Evolutionary conservation across 2,113 vertebrate species (phyloP), one percentile per base, ranked within the genome.

Genomic region (Ia io): DNA sequence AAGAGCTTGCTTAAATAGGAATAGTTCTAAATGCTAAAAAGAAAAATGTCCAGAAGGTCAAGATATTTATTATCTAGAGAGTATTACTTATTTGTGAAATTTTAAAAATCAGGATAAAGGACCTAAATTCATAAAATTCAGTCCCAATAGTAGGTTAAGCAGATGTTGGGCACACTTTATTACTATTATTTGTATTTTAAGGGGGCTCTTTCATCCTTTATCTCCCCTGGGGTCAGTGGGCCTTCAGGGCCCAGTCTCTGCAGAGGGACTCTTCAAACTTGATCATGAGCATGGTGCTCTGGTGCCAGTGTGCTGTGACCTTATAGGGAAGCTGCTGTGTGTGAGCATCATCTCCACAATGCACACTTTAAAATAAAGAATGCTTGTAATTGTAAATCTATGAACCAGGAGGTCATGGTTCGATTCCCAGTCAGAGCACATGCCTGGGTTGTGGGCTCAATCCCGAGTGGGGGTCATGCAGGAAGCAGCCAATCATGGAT

Each of bases 271-370:
- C 99, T 3, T 99, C 99, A 9, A 99, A 99, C 97, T 99, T 99
- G 89, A 99, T 99, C 99, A 99, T 99, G 30, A 99, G 99, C 0
- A 99, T 99, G 96, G 99, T 99, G 90, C 99, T 99, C 97, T 99
- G 99, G 98, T 99, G 99, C 99, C 99, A 99, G 97, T 99, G 99
- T 0, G 99, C 99, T 0, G 99, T 99, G 83, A 99, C 99, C 95
- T 99, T 99, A 99, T 99, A 0, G 99, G 99, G 97, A 99, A 99
- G 80, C 99, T 99, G 2, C 99, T 99, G 98, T 99, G 99, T 0
- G 98, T 98, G 77, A 99, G 98, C 20, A 99, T 97, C 25, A 99
- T 99, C 96, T 99, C 99, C 97, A 99, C 98, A 8, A 99, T 97
- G 94, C 99, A n/a, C 10, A 11, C 11, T 63, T 82, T 70, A 86